Evolutionary conservation across 1,140 invertebrate genomes (phyloP).

Genomic region (Conus betulinus): DNA sequence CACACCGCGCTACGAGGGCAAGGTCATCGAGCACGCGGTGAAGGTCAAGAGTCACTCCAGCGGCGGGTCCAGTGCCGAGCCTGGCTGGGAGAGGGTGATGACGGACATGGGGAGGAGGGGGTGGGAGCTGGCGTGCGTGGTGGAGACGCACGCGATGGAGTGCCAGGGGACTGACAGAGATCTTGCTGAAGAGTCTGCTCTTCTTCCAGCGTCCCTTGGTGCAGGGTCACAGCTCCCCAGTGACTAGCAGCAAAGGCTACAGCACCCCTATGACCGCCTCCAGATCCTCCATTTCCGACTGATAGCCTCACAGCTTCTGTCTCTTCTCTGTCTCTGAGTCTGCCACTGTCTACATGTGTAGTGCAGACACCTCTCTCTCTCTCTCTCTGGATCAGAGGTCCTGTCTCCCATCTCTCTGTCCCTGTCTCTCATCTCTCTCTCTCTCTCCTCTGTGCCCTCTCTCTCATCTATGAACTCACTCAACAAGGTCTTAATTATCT

Average conservation of each 20-base stretch:
- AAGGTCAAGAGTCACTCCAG: conserved; percentile 21
- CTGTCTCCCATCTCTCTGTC: no score
- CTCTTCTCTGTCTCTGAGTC: not conserved
- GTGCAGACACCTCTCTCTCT: not conserved
- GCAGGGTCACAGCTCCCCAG: not conserved
- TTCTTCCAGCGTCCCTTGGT: conserved; percentile 26
- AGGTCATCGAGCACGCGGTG: conserved; percentile 31
- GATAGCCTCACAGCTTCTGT: not conserved
- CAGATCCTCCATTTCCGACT: conserved; percentile 8
- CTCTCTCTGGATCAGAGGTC: no score
- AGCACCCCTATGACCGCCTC: not conserved
- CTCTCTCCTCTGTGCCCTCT: not conserved
- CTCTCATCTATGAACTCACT: no score
- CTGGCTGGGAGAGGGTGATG: conserved; percentile 18
- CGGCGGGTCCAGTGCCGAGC: not conserved
- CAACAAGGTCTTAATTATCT: no score
- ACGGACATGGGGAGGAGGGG: conserved; percentile 21
- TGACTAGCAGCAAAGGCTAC: conserved; percentile 7
- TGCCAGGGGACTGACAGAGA: conserved; percentile 7
- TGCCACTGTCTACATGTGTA: not conserved
- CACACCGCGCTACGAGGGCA: conserved; percentile 18
- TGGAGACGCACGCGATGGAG: conserved; percentile 26
- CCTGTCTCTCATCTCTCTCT: not conserved
- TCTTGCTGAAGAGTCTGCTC: conserved; percentile 21
- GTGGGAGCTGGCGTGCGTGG: conserved; percentile 21